Base-by-base conservation (phyloP, 2,113 vertebrate genomes). In the Corvus moneduloides region DNA sequence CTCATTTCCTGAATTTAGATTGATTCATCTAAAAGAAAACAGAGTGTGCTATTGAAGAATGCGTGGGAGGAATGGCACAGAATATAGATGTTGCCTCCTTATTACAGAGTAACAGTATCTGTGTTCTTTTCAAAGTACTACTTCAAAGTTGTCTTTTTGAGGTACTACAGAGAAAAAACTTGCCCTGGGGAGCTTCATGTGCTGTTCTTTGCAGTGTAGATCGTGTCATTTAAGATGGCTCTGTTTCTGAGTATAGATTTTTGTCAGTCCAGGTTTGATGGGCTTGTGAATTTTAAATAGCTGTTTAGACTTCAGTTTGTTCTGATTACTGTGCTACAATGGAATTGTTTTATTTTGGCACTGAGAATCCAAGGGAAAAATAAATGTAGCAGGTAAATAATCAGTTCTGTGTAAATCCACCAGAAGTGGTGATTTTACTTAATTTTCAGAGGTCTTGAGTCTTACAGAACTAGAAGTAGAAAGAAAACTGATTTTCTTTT, bases 1-100 rank as follows among this genome's bases (percentile, higher is more conserved):
- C 51, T 94, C 43, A 39, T 94, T 94, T 97, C 88, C 72, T 88
- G 75, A 61, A 66, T 89, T 87, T 30, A 72, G 69, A 48, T 74
- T 74, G 75, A 66, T 86, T 94, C 58, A 62, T 30, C 79, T 74
- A 12, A 62, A 73, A 94, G 82, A 80, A 90, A 92, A 66, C 23
- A 3, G 21, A 83, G 23, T 35, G 44, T 37, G 43, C 77, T 87
- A 3, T 37, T 89, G 81, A 87, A 64, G 71, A 55, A 72, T 6
- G 73, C 0, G 2, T 76, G 48, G 79, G 90, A 88, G 67, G 55
- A 84, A 83, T 75, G 48, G 59, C 67, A 35, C 41, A 51, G 82
- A 80, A 37, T 80, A 24, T 46, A 76, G 82, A 73, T 54, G 27
- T 46, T 69, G 18, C 55, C 93, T 55, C 75, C 52, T 59, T 77